phyloP scores from a whole-genome alignment of 2,888 invertebrate species.

The Aphodius granarius region DNA sequence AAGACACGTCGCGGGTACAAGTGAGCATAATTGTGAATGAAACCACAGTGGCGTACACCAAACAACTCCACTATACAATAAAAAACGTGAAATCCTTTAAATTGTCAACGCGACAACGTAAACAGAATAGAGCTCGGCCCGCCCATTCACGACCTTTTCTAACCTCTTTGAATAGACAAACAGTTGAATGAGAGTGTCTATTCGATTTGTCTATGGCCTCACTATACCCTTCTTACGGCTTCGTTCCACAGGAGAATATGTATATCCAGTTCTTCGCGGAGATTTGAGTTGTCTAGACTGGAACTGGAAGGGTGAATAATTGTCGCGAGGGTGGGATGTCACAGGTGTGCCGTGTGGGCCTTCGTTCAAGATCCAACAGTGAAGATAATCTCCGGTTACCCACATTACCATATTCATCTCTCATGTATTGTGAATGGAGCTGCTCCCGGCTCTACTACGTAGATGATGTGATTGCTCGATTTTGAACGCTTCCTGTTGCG shows the following conservation, averaged over 20 bases:
- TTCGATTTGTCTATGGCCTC: not conserved
- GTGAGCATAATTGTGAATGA: not conserved
- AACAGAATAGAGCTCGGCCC: not conserved
- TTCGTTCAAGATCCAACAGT: not conserved
- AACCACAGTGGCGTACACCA: not conserved
- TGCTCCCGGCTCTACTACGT: slow-evolving; percentile 18
- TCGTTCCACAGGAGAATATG: not conserved
- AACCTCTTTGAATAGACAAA: not conserved
- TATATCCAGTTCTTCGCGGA: not conserved
- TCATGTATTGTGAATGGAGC: slow-evolving; percentile 24
- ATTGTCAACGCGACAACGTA: slow-evolving; percentile 1
- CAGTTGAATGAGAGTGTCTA: not conserved
- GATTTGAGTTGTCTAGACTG: not conserved
- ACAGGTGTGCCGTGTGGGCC: slow-evolving; percentile 34
- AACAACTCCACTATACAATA: not conserved
- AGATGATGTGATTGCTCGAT: slow-evolving; percentile 26
- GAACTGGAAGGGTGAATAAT: slow-evolving; percentile 29
- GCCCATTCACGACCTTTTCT: not conserved
- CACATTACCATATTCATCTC: slow-evolving; percentile 32
- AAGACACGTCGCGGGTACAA: not conserved
- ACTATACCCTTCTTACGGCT: not conserved
- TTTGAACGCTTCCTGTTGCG: slow-evolving; percentile 8
- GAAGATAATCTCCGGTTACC: slow-evolving; percentile 31
- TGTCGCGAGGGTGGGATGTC: slow-evolving; percentile 28
- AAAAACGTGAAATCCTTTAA: slow-evolving; percentile 1